Conservation (phyloP, 2,888 invertebrate species). For the Unio pictorum region DNA sequence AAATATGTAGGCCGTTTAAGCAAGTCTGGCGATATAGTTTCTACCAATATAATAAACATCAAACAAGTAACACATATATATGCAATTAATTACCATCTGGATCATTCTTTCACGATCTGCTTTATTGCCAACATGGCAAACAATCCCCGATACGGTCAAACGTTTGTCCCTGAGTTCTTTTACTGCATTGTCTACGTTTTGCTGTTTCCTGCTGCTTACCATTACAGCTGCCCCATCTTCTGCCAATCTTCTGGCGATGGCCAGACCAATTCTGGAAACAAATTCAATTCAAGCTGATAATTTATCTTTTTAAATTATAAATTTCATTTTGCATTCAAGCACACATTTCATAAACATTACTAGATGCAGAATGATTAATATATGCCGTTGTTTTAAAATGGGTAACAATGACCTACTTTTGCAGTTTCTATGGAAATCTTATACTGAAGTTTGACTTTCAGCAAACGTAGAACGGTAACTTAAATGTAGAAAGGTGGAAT, state of each 20-base stretch:
- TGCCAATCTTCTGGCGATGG: conserved; percentile 89
- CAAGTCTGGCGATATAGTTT: no score
- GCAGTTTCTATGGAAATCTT: no score
- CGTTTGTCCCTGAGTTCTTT: conserved; percentile 81
- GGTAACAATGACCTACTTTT: no score
- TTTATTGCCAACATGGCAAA: conserved; percentile 89
- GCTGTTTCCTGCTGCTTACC: conserved; percentile 90
- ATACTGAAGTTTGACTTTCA: no score
- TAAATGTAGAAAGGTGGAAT: no score
- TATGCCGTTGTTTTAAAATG: no score
- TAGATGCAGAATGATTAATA: no score
- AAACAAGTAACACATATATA: background rate
- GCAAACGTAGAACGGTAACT: no score
- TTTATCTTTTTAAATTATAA: background rate
- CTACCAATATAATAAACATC: background rate
- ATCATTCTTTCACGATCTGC: conserved; percentile 85
- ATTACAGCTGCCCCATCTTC: conserved; percentile 93
- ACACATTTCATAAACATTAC: background rate
- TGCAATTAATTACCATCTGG: conserved; percentile 75
- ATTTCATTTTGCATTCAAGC: background rate
- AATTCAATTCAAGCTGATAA: background rate
- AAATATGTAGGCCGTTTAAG: no score
- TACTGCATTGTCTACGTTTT: conserved; percentile 87
- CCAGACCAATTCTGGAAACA: conserved; percentile 82
- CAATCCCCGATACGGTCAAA: conserved; percentile 79